phyloP scores from a whole-genome alignment of 2,113 vertebrate species.

The Strix aluco region DNA sequence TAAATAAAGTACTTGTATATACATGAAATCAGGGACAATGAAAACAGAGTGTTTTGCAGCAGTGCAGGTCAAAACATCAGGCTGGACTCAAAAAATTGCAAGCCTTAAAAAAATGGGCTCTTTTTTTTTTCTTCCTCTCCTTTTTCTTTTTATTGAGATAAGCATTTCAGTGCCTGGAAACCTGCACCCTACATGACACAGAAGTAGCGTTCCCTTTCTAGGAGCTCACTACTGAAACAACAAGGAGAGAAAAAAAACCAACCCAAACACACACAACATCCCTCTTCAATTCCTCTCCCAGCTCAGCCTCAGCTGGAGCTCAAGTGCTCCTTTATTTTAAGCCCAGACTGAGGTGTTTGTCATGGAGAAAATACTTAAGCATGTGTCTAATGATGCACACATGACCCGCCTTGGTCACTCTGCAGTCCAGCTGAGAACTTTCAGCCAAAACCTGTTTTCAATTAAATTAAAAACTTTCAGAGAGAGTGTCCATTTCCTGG shows the following conservation, averaged over 20 bases:
- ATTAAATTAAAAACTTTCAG: neutral
- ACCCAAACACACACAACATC: neutral
- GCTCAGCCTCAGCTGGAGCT: conserved; percentile 30
- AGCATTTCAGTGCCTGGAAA: conserved; percentile 67
- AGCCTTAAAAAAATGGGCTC: conserved; percentile 40
- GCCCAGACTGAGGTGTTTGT: neutral
- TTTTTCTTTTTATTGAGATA: conserved; percentile 62
- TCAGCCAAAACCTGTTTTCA: neutral
- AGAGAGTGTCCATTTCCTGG: neutral
- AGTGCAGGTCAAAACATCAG: conserved; percentile 26
- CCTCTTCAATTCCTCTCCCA: neutral
- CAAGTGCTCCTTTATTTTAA: neutral
- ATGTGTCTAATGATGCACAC: neutral
- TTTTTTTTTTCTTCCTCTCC: neutral
- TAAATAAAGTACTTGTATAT: conserved; percentile 82
- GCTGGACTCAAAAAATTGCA: conserved; percentile 58
- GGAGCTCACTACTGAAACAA: neutral
- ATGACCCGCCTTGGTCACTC: neutral
- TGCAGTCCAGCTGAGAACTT: neutral
- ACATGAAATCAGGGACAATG: conserved; percentile 63
- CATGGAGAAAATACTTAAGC: conserved; percentile 2
- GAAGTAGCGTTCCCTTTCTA: neutral
- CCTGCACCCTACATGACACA: neutral
- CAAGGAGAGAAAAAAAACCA: neutral
- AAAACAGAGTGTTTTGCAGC: conserved; percentile 48